Evolutionary conservation across 2,797 vertebrate genomes (phyloP), one percentile per base, ranked within the genome.

Genomic region (Anas capensis): DNA sequence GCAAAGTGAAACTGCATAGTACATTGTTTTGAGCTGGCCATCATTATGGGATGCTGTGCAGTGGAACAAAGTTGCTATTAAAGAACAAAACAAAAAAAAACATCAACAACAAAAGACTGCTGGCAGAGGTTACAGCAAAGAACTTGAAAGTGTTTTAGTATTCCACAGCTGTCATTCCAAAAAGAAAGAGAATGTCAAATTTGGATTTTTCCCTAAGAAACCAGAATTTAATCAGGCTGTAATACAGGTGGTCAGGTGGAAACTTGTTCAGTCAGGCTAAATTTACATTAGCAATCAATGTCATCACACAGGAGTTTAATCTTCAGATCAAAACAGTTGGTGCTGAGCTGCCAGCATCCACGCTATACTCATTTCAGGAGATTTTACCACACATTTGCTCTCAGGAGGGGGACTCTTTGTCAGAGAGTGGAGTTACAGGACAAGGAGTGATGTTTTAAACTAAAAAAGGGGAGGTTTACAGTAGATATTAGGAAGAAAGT

Each of bases 161-260:
- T 87, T 80, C 17, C 27, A n/a, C 5, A 44, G 4, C 5, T 77
- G 29, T 24, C 14, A 17, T 65, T 86, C 26, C 14, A 24, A 49
- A 89, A 75, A 60, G n/a, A 75, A 66, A 54, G 29, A 40, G 10
- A 46, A 61, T 73, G 31, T 1, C 31, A 40, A 27, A 31, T 21
- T 88, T 91, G 76, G 20, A 10, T 26, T 81, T 23, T 23, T 88
- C 23, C 40, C 46, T 15, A 61, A 81, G 69, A 71, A 71, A 49
- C 19, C 11, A 38, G 49, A 14, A 12, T 88, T 83, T 78, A 84
- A 33, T 82, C 34, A 19, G 78, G 8, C 38, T 87, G 1, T 14
- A 33, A 54, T 34, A 7, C 4, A 17, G 20, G 5, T 2, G 16
- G 24, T 88, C n/a, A 69, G 19, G 29, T 85, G 81, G 58, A 69